These are phyloP conservation scores for Ceratitis capitata DNA, from an alignment of 1,140 invertebrate genomes.

Conservation along the genomic window DNA sequence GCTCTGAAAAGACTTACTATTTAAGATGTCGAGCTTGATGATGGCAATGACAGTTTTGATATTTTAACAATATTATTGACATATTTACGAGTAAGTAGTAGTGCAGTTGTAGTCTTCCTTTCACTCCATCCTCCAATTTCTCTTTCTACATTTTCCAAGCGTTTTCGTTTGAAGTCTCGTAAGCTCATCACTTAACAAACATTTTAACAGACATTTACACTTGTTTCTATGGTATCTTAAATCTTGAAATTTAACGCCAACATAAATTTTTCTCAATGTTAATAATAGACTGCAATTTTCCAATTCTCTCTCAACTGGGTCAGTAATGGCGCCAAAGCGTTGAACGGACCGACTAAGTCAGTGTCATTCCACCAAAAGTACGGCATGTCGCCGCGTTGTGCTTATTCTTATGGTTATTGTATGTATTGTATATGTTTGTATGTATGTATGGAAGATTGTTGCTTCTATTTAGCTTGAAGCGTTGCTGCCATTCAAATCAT, in stretches of 20 bases:
- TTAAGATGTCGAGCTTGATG: no score
- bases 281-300: conserved; percentile 30
- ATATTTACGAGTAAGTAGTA: no score
- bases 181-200: not conserved
- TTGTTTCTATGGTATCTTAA: not conserved
- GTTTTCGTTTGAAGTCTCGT: not conserved
- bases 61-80: no score
- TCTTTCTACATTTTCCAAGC: no score
- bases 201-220: not conserved
- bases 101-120: no score
- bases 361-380: not conserved
- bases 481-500: conserved; percentile 35
- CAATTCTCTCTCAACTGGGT: conserved; percentile 27
- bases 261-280: not conserved
- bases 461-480: not conserved
- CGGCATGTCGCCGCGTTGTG: not conserved
- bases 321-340: conserved; percentile 27
- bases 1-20: no score
- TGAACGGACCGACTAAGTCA: conserved; percentile 16
- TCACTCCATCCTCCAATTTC: no score
- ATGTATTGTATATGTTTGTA: not conserved
- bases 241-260: conserved; percentile 22
- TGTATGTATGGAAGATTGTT: no score
- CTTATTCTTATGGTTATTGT: not conserved
- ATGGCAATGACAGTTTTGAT: no score